phyloP scores from a whole-genome alignment of 2,797 vertebrate genomes.

The Mycteria americana region DNA sequence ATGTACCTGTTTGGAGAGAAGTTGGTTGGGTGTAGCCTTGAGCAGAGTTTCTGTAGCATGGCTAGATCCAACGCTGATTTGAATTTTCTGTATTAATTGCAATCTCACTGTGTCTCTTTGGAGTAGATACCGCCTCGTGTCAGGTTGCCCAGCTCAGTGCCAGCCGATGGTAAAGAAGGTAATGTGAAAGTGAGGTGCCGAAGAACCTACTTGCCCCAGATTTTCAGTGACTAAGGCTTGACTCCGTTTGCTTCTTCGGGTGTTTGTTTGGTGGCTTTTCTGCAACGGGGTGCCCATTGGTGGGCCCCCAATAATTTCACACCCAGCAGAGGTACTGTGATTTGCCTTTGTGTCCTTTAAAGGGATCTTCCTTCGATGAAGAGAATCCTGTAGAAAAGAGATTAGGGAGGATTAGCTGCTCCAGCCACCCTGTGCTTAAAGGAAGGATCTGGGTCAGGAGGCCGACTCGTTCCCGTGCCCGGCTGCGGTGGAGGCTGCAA shows the following conservation, averaged over 20 bases:
- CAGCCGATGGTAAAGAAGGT: background rate
- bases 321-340: background rate
- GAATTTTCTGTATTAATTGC: fast-evolving
- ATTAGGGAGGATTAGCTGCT: conserved; percentile 31
- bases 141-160: background rate
- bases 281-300: fast-evolving
- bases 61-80: fast-evolving
- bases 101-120: background rate
- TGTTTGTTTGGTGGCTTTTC: background rate
- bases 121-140: background rate
- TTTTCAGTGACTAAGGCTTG: background rate
- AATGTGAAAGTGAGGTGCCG: background rate
- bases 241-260: fast-evolving
- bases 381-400: background rate
- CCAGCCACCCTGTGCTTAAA: background rate
- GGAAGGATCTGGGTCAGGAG: conserved; percentile 47
- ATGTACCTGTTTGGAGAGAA: background rate
- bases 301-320: background rate
- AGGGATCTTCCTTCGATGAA: background rate
- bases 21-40: background rate
- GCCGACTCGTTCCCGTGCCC: fast-evolving
- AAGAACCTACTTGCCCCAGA: background rate
- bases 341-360: background rate
- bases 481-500: background rate
- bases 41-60: background rate